Evolutionary conservation across 2,113 vertebrate species (phyloP), one percentile per base, ranked within the genome.

Genomic region (Protobothrops mucrosquamatus): DNA sequence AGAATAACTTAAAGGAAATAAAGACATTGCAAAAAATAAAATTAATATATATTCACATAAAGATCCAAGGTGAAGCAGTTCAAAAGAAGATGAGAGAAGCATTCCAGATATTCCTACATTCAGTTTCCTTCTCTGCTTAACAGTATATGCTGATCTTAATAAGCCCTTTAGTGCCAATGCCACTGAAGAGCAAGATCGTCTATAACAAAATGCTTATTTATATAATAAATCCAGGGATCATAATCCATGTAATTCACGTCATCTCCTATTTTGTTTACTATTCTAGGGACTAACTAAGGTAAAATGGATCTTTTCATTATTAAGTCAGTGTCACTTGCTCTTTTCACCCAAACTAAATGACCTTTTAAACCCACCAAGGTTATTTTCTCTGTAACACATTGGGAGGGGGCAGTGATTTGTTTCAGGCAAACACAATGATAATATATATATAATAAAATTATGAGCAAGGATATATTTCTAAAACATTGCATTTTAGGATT

Each of bases 1-100:
- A 94, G 93, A 24, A 61, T 12, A 91, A 10, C 87, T 56, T 52
- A 85, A 51, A 93, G 0, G 1, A 87, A 95, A 95, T 85, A 94
- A 87, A 55, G 23, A 9, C 85, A 0, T 9, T 94, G 92, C 87
- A 88, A 81, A 26, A 48, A 43, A 91, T 0, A 51, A 85, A 90
- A 64, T 24, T 29, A 87, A 57, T 48, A 86, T 85, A 6, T 93
- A 22, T 94, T 93, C 2, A 0, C 85, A 39, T 4, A 55, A 54
- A 34, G 48, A 90, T 74, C 81, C 20, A 26, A 24, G 6, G 14
- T 51, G 89, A 69, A 64, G 14, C 20, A 87, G 43, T 94, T 93
- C 2, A 0, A 87, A 56, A 4, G 59, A 46, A 90, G 20, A 91
- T 81, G 39, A 74, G 89, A 88, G 24, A n/a, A 92, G 69, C 11